Percentiles rank a stretch among this genome's conserved stretches.
Evolutionary conservation across 2,113 vertebrate species (phyloP).

Genomic region (Heteronetta atricapilla): DNA sequence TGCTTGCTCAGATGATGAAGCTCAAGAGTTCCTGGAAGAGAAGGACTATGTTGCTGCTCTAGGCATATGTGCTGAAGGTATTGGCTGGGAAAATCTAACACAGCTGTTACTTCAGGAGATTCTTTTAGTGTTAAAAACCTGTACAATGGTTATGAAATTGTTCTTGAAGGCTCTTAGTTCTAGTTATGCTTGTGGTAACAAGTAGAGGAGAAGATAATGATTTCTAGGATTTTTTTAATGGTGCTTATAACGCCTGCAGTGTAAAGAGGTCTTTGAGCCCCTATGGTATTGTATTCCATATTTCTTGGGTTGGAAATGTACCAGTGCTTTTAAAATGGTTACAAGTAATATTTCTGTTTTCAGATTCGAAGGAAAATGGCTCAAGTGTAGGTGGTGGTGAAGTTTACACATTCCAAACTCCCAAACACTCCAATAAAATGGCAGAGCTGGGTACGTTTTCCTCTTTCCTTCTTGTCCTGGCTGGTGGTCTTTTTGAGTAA

Average conservation of each 20-base stretch:
- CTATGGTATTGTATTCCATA: not conserved
- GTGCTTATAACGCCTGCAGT: not conserved
- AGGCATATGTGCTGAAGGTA: slow-evolving; percentile 82
- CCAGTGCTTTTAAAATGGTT: not conserved
- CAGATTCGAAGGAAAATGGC: slow-evolving; percentile 74
- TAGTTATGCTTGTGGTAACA: not conserved
- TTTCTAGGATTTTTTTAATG: not conserved
- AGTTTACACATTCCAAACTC: slow-evolving; percentile 90
- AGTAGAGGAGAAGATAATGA: not conserved
- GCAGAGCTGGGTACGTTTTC: slow-evolving; percentile 84
- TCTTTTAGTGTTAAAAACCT: not conserved
- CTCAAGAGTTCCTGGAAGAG: slow-evolving; percentile 79
- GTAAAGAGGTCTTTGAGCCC: not conserved
- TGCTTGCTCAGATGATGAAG: slow-evolving; percentile 57
- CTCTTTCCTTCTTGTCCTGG: not conserved
- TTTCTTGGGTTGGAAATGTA: not conserved
- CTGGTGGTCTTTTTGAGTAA: not conserved
- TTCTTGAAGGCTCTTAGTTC: not conserved
- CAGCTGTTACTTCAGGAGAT: not conserved
- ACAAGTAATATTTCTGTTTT: slow-evolving; percentile 7
- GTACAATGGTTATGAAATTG: not conserved
- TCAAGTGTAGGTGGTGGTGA: slow-evolving; percentile 72
- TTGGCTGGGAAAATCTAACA: not conserved
- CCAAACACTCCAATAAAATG: slow-evolving; percentile 87
- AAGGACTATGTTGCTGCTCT: slow-evolving; percentile 85